phyloP scores from a whole-genome alignment of 2,113 vertebrate genomes.

The Jaculus jaculus region DNA sequence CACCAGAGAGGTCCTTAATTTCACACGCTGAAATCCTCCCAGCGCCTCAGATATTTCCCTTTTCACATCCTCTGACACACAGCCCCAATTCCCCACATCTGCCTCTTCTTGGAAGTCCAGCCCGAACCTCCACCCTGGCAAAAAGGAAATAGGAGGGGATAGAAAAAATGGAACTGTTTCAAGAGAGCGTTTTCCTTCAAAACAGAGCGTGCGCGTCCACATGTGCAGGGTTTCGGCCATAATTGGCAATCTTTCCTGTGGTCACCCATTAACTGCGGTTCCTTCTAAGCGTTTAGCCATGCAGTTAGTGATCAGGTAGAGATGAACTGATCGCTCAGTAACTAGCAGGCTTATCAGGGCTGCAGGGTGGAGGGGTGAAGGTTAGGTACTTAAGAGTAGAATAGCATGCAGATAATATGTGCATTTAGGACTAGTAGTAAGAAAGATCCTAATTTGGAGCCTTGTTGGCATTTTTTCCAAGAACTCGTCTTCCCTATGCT shows the following conservation, averaged over 20 bases:
- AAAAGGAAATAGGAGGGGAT: constrained; percentile 63
- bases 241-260: constrained; percentile 81
- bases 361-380: constrained; percentile 85
- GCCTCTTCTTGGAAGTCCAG: constrained; percentile 87
- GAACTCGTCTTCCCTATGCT: no score
- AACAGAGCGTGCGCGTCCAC: not conserved
- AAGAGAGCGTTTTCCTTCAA: not conserved
- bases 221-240: not conserved
- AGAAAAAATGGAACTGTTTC: not conserved
- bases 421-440: constrained; percentile 68
- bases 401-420: constrained; percentile 84
- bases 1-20: constrained; percentile 89
- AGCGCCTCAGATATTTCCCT: constrained; percentile 85
- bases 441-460: constrained; percentile 31
- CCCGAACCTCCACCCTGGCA: constrained; percentile 89
- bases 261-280: constrained; percentile 84
- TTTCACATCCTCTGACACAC: constrained; percentile 61
- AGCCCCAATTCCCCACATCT: constrained; percentile 83
- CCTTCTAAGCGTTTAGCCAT: constrained; percentile 85
- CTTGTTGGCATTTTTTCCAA: not conserved
- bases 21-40: constrained; percentile 89
- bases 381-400: constrained; percentile 88
- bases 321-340: constrained; percentile 90
- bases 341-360: constrained; percentile 88
- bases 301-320: constrained; percentile 88